Evolutionary conservation across 2,797 vertebrate species (phyloP).

Genomic region (Siniperca obscura): DNA sequence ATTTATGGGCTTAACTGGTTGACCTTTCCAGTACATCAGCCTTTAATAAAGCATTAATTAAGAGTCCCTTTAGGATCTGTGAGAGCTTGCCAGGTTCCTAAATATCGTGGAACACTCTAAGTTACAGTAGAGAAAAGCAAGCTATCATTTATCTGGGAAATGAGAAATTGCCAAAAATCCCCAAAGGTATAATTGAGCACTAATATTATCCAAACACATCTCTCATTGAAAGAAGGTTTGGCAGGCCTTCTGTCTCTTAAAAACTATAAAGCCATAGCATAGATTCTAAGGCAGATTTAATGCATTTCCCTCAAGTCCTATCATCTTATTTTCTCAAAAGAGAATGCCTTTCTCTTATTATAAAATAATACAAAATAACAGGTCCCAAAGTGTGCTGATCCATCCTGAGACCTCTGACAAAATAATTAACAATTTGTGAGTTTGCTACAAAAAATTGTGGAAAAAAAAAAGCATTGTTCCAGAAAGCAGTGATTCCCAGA

Average conservation of each 20-base stretch:
- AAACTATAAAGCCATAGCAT: constrained; percentile 22
- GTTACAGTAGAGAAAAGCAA: constrained; percentile 17
- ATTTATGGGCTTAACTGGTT: constrained; percentile 34
- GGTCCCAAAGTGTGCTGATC: constrained; percentile 6
- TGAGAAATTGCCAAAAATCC: constrained; percentile 43
- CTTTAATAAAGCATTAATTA: constrained; percentile 54
- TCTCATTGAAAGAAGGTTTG: constrained; percentile 18
- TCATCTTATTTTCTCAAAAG: constrained; percentile 22
- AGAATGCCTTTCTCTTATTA: constrained; percentile 11
- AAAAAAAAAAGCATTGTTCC: constrained; percentile 27
- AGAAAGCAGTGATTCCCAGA: constrained; percentile 54
- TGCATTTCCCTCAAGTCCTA: constrained; percentile 26
- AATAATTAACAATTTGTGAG: constrained; percentile 33
- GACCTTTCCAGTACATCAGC: constrained; percentile 51
- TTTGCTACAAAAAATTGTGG: constrained; percentile 2
- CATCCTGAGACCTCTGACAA: constrained; percentile 18
- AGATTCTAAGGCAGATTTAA: constrained; percentile 17
- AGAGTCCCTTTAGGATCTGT: constrained; percentile 43
- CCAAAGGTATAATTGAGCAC: constrained; percentile 35
- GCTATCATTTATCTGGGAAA: constrained; percentile 42
- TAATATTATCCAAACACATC: constrained; percentile 36
- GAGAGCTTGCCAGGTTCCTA: constrained; percentile 27
- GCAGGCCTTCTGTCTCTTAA: constrained; percentile 37
- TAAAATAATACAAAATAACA: constrained; percentile 19
- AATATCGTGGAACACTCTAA: constrained; percentile 29